Conservation (phyloP, 2,888 invertebrate genomes). For the Callinectes sapidus region DNA sequence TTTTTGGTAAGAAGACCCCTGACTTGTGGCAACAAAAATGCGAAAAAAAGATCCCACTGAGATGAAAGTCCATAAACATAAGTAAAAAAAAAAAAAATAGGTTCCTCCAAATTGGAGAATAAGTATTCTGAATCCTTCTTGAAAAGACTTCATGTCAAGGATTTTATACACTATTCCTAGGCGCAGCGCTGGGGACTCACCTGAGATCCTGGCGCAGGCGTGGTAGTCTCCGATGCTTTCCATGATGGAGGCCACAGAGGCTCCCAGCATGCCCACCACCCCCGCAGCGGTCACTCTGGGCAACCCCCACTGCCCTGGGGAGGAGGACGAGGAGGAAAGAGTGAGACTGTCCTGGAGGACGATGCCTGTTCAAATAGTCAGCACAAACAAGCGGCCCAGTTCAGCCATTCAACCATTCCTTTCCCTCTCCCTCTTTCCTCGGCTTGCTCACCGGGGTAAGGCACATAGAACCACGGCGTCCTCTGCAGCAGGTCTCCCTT, state of each 20-base stretch:
- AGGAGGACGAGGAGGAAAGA: background rate
- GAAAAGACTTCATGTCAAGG: too few species aligned
- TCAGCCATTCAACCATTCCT: background rate
- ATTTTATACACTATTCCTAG: too few species aligned
- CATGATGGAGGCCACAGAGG: constrained; percentile 75
- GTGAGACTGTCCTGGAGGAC: background rate
- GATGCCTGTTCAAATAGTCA: background rate
- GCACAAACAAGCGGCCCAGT: background rate
- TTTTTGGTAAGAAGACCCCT: too few species aligned
- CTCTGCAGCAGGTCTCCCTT: constrained; percentile 25
- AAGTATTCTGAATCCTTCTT: too few species aligned
- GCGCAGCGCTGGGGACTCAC: constrained; percentile 51
- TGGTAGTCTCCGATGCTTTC: constrained; percentile 79
- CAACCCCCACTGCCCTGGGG: constrained; percentile 76
- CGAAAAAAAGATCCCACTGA: too few species aligned
- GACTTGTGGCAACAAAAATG: too few species aligned
- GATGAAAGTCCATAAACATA: too few species aligned
- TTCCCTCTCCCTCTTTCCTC: background rate
- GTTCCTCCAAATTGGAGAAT: too few species aligned
- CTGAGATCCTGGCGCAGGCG: constrained; percentile 79
- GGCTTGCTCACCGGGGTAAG: constrained; percentile 81
- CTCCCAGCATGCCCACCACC: constrained; percentile 75
- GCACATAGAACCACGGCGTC: constrained; percentile 84
- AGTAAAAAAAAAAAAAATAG: too few species aligned
- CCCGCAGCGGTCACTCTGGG: constrained; percentile 75